phyloP scores from a whole-genome alignment of 2,888 invertebrate species.

The Pollenia labialis region DNA sequence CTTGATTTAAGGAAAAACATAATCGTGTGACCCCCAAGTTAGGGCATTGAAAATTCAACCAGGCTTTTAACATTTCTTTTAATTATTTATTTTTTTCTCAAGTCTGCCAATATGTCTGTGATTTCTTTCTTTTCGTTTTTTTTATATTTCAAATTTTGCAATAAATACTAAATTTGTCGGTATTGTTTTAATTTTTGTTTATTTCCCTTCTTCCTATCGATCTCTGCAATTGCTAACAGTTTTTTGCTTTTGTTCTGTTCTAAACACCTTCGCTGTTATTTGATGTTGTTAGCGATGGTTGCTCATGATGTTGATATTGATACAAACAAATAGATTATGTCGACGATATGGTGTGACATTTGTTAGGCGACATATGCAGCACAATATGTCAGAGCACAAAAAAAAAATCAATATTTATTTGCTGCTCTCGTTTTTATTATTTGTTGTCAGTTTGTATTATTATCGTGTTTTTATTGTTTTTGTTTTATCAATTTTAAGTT shows the following conservation, averaged over 20 bases:
- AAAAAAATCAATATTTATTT: constrained; percentile 32
- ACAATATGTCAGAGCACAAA: constrained; percentile 54
- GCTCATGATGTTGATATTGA: constrained; percentile 73
- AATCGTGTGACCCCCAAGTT: no score
- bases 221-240: neutral
- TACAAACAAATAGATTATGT: constrained; percentile 78
- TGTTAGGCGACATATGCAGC: constrained; percentile 67
- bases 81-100: neutral
- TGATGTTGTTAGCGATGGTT: constrained; percentile 32
- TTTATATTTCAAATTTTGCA: constrained; percentile 44
- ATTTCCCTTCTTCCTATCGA: neutral
- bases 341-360: constrained; percentile 71
- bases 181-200: neutral
- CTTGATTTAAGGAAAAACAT: no score
- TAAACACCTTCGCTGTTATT: constrained; percentile 66
- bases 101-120: constrained; percentile 53
- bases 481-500: constrained; percentile 63
- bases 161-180: constrained; percentile 47
- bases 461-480: constrained; percentile 55
- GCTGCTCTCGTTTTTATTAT: constrained; percentile 13
- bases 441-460: constrained; percentile 51
- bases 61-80: no score
- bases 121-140: constrained; percentile 1
- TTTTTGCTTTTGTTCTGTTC: constrained; percentile 14
- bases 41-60: neutral